Evolutionary conservation across 2,888 invertebrate genomes (phyloP).

Genomic region (Liopterus haemorrhoidalis): DNA sequence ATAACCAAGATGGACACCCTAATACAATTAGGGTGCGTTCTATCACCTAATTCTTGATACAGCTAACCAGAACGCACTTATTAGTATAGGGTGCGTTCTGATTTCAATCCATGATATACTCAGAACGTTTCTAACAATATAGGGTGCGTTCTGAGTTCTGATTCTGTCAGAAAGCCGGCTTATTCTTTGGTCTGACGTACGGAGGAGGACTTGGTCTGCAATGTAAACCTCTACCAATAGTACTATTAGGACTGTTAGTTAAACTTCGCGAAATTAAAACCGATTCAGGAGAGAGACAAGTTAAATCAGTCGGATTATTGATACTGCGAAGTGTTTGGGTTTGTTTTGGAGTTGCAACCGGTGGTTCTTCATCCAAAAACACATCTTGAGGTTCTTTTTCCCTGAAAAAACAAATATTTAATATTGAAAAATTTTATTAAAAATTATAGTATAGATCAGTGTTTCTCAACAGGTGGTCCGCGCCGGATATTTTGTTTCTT

Average conservation of each 20-base stretch:
- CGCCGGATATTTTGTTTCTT: too few relatives aligned
- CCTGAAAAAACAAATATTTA: too few relatives aligned
- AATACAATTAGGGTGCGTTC: too few relatives aligned
- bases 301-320: slow-evolving; percentile 42
- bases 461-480: too few relatives aligned
- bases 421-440: too few relatives aligned
- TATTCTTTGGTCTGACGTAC: slow-evolving; percentile 51
- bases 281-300: slow-evolving; percentile 39
- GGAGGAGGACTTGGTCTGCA: slow-evolving; percentile 56
- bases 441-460: too few relatives aligned
- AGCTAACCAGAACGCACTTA: too few relatives aligned
- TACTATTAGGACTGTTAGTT: slow-evolving; percentile 43
- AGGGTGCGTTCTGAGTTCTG: slow-evolving; percentile 49
- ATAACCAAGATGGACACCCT: too few relatives aligned
- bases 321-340: slow-evolving; percentile 56
- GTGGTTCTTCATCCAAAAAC: slow-evolving; percentile 39
- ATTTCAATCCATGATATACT: too few relatives aligned
- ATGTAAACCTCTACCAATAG: slow-evolving; percentile 41
- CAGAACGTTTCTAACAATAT: too few relatives aligned
- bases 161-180: slow-evolving; percentile 53
- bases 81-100: too few relatives aligned
- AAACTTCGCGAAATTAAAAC: slow-evolving; percentile 36
- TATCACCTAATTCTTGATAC: too few relatives aligned
- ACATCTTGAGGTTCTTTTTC: slow-evolving; percentile 34
- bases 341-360: slow-evolving; percentile 31